These are phyloP conservation scores for Siniperca undulata DNA, from an alignment of 2,797 vertebrate species.

Conservation along the genomic window DNA sequence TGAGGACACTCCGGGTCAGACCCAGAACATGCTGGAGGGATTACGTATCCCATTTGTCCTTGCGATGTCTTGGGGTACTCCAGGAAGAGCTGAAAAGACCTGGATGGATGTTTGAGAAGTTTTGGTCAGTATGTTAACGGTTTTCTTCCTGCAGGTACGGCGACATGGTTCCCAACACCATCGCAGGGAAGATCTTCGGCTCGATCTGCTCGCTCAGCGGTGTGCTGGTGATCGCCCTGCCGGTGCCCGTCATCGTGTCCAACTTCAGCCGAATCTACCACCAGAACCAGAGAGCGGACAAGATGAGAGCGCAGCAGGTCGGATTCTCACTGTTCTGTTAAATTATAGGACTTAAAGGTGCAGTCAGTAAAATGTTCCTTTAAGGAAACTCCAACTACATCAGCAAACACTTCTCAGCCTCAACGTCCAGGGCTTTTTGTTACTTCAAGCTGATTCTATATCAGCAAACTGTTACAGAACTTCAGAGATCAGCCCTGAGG, in stretches of 20 bases:
- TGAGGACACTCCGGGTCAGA: background rate
- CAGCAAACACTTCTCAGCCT: background rate
- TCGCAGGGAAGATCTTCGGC: slow-evolving; percentile 94
- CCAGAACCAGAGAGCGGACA: slow-evolving; percentile 93
- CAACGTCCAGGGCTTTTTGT: too few species aligned
- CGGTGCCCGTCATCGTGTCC: slow-evolving; percentile 93
- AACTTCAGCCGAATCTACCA: slow-evolving; percentile 96
- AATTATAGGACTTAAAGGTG: too few species aligned
- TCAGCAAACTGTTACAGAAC: too few species aligned
- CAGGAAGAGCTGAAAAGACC: background rate
- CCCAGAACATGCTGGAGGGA: background rate
- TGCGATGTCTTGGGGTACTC: too few species aligned
- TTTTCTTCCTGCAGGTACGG: slow-evolving; percentile 85
- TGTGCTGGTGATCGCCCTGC: slow-evolving; percentile 92
- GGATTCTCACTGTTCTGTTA: background rate
- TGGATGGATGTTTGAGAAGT: background rate
- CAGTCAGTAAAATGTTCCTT: background rate
- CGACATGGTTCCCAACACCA: slow-evolving; percentile 94
- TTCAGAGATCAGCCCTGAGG: too few species aligned
- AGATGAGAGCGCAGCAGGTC: slow-evolving; percentile 86
- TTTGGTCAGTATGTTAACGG: fast-evolving
- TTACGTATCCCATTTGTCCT: background rate
- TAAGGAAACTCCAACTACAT: background rate
- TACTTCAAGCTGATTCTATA: background rate
- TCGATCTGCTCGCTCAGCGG: slow-evolving; percentile 94